Conservation (phyloP, 1,140 invertebrate species). For the Chironomus striatipennis region DNA sequence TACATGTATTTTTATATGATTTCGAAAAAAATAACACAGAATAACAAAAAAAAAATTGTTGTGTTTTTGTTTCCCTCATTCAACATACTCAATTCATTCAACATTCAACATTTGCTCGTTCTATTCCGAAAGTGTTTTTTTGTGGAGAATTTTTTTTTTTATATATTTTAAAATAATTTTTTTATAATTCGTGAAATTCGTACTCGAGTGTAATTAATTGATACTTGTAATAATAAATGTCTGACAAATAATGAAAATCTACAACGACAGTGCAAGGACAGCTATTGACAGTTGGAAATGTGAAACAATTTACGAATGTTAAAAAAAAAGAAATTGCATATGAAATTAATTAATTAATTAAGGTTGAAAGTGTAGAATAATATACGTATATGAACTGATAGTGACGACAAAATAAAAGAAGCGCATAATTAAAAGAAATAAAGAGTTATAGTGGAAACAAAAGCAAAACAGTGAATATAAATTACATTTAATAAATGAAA, state of each 20-base stretch:
- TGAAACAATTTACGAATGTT: neutral
- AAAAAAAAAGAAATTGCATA: neutral
- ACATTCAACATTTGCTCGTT: slow-evolving; percentile 22
- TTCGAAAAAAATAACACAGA: slow-evolving; percentile 15
- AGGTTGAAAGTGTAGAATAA: no score
- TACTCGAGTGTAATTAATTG: neutral
- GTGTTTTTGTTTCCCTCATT: slow-evolving; percentile 22
- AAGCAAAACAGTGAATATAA: neutral
- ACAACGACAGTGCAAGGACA: neutral
- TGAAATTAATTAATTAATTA: neutral
- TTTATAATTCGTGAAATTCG: neutral
- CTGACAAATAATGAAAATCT: neutral
- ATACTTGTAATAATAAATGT: neutral
- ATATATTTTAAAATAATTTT: neutral
- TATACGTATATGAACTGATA: neutral
- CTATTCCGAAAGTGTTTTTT: slow-evolving; percentile 20
- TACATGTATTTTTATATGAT: slow-evolving; percentile 23
- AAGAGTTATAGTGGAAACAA: no score
- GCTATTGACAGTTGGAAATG: neutral
- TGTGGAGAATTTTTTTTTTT: slow-evolving; percentile 2
- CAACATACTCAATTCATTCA: slow-evolving; percentile 23
- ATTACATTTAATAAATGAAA: no score
- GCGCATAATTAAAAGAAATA: no score
- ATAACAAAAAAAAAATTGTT: slow-evolving; percentile 19
- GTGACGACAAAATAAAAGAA: neutral